Conservation (phyloP, 2,797 vertebrate species). For the Botia kubotai region DNA sequence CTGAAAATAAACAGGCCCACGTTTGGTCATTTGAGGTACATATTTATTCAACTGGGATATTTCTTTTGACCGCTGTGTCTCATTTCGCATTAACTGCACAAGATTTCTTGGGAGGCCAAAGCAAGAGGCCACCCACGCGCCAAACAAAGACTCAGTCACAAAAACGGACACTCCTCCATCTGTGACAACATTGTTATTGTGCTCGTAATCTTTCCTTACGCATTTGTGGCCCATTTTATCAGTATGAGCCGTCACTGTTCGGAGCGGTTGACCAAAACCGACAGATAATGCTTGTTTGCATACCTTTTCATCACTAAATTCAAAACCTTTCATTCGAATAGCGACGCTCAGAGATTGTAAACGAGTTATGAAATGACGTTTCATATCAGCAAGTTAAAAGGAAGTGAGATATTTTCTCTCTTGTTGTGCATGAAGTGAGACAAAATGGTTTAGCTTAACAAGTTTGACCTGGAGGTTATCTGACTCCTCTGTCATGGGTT, state of each 20-base stretch:
- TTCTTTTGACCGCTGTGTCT: conserved; percentile 4
- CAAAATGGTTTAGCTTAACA: conserved; percentile 29
- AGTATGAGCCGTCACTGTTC: conserved; percentile 15
- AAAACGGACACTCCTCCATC: conserved; percentile 40
- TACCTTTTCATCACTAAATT: neutral
- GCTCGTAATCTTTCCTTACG: conserved; percentile 33
- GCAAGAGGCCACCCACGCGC: conserved; percentile 38
- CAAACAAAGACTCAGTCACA: conserved; percentile 44
- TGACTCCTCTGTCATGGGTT: neutral
- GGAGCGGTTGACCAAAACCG: conserved; percentile 26
- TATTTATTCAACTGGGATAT: conserved; percentile 41
- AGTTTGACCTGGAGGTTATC: conserved; percentile 11
- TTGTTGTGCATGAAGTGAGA: neutral
- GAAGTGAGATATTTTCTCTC: conserved; percentile 40
- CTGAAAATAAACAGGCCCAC: conserved; percentile 42
- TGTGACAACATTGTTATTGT: conserved; percentile 51
- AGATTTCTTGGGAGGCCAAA: conserved; percentile 43
- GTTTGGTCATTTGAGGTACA: conserved; percentile 37
- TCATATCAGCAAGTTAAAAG: conserved; percentile 43
- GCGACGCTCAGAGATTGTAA: neutral
- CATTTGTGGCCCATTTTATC: conserved; percentile 44
- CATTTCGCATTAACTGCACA: conserved; percentile 32
- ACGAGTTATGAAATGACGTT: conserved; percentile 29
- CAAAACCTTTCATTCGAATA: conserved; percentile 17
- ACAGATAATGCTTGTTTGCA: conserved; percentile 7